Base-by-base conservation (phyloP, 2,797 vertebrate genomes). In the Sarcoramphus papa region DNA sequence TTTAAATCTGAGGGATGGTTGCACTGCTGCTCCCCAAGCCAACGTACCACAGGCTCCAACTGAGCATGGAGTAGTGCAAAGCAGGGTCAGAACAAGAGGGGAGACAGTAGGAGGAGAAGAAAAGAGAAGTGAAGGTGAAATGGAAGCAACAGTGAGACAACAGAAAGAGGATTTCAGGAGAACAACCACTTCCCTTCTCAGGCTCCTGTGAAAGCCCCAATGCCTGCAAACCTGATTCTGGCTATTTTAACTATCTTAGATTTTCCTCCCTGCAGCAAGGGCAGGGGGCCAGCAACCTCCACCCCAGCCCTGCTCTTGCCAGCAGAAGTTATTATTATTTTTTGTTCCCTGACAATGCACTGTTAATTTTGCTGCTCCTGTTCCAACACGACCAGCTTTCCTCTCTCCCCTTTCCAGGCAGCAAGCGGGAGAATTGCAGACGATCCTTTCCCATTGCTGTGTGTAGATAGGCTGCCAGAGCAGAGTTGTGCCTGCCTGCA, bases 231-330 rank as follows among this genome's bases (percentile, higher is more conserved):
- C 82, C 50, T 81, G 85, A 69, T 86, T 86, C 85, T 93, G 91
- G 76, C 88, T 96, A 78, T 92, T 96, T 96, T 95, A 95, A 67
- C 95, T 96, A 72, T 90, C 95, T 94, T 91, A 91, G 92, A 91
- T 95, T 96, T 90, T 84, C 90, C 74, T 73, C 91, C 96, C 91
- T 81, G 76, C 79, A 96, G 96, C 50, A 12, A 97, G 73, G 96
- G 96, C 85, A 64, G n/a, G 88, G 62, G 94, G 90, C 96, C 96
- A 96, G 96, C 91, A 96, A 93, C 88, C 76, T 97, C 96, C 96
- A 93, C 35, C 85, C 93, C 76, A 93, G 64, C 85, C 74, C 30
- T 51, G 67, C 75, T 88, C 76, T 41, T 96, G 93, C 91, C 94
- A 96, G 93, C 67, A 93, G 64, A 95, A 94, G 68, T 91, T 91